These are phyloP conservation scores for Perithous albicinctus DNA, from an alignment of 2,888 invertebrate genomes.

Conservation along the genomic window DNA sequence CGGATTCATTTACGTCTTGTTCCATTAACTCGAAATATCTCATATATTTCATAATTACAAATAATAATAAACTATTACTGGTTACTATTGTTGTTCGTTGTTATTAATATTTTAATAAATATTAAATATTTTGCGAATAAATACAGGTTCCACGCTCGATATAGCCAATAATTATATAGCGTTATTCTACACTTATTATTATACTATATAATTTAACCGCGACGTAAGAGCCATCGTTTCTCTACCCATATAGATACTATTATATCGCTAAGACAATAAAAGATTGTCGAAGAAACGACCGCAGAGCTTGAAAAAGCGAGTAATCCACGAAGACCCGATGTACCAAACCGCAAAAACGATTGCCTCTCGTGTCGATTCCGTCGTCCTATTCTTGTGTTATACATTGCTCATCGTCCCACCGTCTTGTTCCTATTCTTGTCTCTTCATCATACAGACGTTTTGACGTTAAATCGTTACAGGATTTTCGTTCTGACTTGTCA, in stretches of 20 bases:
- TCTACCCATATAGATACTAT: background rate
- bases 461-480: constrained; percentile 2
- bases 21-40: too few relatives aligned
- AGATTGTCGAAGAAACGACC: background rate
- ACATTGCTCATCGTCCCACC: constrained; percentile 8
- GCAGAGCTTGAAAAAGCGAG: constrained; percentile 23
- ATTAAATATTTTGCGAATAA: background rate
- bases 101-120: background rate
- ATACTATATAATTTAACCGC: background rate
- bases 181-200: constrained; percentile 5
- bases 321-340: constrained; percentile 5
- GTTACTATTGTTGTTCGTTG: too few relatives aligned
- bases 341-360: constrained; percentile 68
- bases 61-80: background rate
- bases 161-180: background rate
- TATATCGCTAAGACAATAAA: constrained; percentile 16
- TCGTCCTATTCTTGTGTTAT: background rate
- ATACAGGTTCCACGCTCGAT: background rate
- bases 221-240: background rate
- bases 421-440: background rate
- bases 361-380: constrained; percentile 55
- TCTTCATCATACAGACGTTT: background rate
- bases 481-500: constrained; percentile 2
- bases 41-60: background rate
- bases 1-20: too few relatives aligned